Evolutionary conservation across 1,140 invertebrate genomes (phyloP), one percentile per base, ranked within the genome.

Genomic region (Homarus americanus): DNA sequence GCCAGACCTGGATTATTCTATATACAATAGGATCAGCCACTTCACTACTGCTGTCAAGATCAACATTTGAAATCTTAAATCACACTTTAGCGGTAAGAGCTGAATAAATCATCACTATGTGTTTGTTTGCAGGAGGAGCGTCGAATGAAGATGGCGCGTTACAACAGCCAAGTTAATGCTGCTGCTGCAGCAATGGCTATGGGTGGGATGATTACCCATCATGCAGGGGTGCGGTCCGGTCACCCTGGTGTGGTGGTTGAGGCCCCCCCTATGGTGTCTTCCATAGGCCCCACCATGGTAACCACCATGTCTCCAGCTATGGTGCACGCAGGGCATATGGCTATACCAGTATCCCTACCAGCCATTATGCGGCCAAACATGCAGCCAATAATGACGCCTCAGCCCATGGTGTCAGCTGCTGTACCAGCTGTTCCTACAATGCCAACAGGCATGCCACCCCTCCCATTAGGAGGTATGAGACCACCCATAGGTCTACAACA

Each of bases 1-100:
- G 88, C 88, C 88, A 90, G 88, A 90, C 72, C 88, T 90, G 88
- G 88, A 90, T 88, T 84, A 90, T 90, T 90, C 63, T 83, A 90
- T 83, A 83, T 90, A 76, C 88, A 84, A 84, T 90, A 90, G 88
- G 88, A 90, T 90, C 72, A 84, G 66, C 78, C 80, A 90, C 72
- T 83, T 83, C 73, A 76, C 44, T 76, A 90, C 88, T 83, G 69
- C 80, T 90, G 80, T 83, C 88, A 90, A 83, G 80, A 90, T 82
- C 69, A 90, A 83, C 88, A 90, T 80, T 90, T 90, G 88, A 90
- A 90, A 90, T 90, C 82, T 83, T 20, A 78, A 89, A 76, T 78
- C 80, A 83, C 72, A 40, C 69, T 83, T 83, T 66, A 76, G 80
- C 76, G 66, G 40, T 90, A 63, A 78, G 82, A 75, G 73, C 72